Base-by-base conservation (phyloP, 1,140 invertebrate species). In the Eurytemora carolleeae region DNA sequence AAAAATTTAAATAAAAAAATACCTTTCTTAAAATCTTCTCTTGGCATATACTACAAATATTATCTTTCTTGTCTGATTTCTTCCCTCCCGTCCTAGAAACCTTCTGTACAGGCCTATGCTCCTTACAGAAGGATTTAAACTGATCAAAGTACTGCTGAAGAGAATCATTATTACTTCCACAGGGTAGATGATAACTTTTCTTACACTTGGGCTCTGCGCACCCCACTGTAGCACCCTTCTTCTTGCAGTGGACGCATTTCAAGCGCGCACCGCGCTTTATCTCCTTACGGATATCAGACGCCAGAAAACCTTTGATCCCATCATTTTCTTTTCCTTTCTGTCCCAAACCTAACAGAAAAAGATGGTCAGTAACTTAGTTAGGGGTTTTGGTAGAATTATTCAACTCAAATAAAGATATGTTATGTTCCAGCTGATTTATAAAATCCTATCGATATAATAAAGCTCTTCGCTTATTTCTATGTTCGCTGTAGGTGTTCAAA, bases 261-360 rank as follows among this genome's bases (percentile, higher is more conserved):
- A 56, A 63, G 55, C 15, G 71, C 69, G 71, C 72, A 79, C 79
- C 65, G 68, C 80, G 71, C 61, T 66, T 68, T 19, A 78, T 62
- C 72, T 82, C 81, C 59, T 76, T 77, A 16, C 70, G 64, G 53
- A 82, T 81, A 67, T 82, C 80, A n/a, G 67, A 63, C 17, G 68
- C 63, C 57, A 82, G 65, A 70, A 83, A 83, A 15, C 81, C 81
- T 31, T 79, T 69, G 63, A 82, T 80, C 1, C 81, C 80, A 64
- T 80, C 72, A 53, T 76, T 67, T 61, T 79, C 76, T 19, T 70
- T 69, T 3, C 79, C 80, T 65, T 74, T 76, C 65, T 82, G 80
- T 63, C 73, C 71, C 66, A 82, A 74, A 20, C 77, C 79, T 53
- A 79, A 79, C 7, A 44, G 7, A 44, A 44, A n/a, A 44, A 44